Conservation (phyloP, 2,113 vertebrate genomes). For the Leptodactylus fuscus region DNA sequence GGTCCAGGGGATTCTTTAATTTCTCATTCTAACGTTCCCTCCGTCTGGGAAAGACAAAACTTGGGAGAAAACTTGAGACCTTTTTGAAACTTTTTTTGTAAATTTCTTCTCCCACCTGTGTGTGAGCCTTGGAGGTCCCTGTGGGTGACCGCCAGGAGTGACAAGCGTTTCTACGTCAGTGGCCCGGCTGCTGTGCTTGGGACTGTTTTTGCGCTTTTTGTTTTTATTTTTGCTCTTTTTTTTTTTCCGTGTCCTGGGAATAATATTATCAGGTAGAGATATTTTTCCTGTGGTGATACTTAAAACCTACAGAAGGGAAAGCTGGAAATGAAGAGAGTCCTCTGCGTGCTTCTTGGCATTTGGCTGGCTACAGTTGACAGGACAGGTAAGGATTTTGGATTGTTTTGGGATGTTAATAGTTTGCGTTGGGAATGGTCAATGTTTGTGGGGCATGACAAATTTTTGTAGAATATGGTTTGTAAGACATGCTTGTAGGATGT, state of each 20-base stretch:
- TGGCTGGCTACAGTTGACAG: conserved; percentile 84
- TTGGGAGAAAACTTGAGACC: conserved; percentile 8
- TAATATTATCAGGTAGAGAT: conserved; percentile 42
- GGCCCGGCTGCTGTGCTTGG: not conserved
- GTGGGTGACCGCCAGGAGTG: conserved; percentile 10
- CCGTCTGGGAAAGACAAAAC: conserved; percentile 23
- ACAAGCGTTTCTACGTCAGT: not conserved
- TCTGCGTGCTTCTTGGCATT: conserved; percentile 82
- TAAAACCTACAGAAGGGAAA: conserved; percentile 58
- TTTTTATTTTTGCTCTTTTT: conserved; percentile 14
- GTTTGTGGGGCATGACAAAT: not conserved
- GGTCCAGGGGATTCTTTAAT: conserved; percentile 35
- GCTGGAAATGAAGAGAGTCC: conserved; percentile 88
- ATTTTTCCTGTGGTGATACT: conserved; percentile 39
- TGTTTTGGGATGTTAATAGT: not conserved
- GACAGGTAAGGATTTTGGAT: conserved; percentile 80
- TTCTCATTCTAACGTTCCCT: conserved; percentile 62
- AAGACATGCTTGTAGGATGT: not conserved
- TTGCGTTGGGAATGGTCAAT: not conserved
- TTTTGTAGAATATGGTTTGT: not conserved
- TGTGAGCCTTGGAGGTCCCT: not conserved
- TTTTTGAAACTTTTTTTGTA: not conserved
- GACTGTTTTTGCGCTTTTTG: not conserved
- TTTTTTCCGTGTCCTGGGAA: conserved; percentile 48
- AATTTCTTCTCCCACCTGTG: conserved; percentile 32